A percentile compares a stretch with the other conserved stretches of the same genome.
phyloP scores from a whole-genome alignment of 2,113 vertebrate species.

The Semicossyphus pulcher region DNA sequence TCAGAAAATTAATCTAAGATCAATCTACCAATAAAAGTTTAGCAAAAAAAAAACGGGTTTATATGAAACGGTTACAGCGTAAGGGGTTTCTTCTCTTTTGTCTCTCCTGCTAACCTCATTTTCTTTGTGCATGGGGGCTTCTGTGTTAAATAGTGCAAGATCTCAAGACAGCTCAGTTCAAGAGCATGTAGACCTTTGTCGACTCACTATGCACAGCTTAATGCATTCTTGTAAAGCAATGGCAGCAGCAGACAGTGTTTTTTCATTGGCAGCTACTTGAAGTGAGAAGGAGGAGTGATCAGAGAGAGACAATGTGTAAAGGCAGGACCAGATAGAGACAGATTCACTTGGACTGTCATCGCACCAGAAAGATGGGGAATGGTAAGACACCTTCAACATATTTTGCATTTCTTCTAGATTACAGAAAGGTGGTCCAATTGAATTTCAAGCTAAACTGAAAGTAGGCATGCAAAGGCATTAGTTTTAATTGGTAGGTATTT shows the following conservation, averaged over 20 bases:
- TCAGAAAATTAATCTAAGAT: no score
- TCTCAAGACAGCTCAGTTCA: no score
- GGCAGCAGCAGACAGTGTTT: not conserved
- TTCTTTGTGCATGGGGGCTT: no score
- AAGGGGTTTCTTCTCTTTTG: no score
- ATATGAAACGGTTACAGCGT: no score
- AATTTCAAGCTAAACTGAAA: not conserved
- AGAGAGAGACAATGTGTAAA: not conserved
- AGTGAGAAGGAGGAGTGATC: constrained; percentile 30
- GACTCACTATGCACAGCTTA: not conserved
- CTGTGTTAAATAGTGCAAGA: no score
- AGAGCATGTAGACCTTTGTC: no score
- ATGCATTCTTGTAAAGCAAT: not conserved
- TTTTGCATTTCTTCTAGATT: not conserved
- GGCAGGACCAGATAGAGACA: not conserved
- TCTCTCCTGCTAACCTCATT: no score
- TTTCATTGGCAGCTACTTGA: constrained; percentile 18
- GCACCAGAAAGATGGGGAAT: constrained; percentile 13
- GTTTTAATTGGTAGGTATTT: not conserved
- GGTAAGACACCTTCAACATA: constrained; percentile 50
- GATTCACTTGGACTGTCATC: not conserved
- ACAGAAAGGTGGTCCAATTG: not conserved
- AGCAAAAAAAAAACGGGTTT: no score
- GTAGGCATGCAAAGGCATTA: not conserved
- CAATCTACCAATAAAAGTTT: no score